Base-by-base conservation (phyloP, 2,888 invertebrate species). In the Griposia aprilina region DNA sequence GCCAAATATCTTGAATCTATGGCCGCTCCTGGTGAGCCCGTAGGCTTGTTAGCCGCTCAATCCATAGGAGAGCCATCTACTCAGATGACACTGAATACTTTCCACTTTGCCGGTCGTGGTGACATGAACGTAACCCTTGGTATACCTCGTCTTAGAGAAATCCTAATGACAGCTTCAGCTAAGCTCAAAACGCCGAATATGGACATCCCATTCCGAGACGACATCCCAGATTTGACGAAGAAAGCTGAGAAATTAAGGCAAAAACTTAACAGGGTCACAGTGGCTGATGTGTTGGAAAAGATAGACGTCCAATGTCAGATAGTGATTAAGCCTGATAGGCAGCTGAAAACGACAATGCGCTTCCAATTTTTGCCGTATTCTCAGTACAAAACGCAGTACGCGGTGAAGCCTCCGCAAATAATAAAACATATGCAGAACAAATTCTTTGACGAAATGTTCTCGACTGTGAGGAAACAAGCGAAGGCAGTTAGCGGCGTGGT, bases 91-190 rank as follows among this genome's bases (percentile, higher is more conserved):
- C 96, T 99, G 93, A 99, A 99, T 95, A 99, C 99, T 62, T 99
- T 99, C 95, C 99, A 99, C 93, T 99, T 99, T 94, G 99, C 99
- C 90, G 99, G 99, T 92, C 98, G 99, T 96, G 99, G 99, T 97
- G 99, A 99, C 96, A 99, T 99, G 99, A 99, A 99, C 97, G 99
- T 99, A 0, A 99, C 99, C 0, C 97, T 99, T n/a, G 99, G 99
- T 97, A 99, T 99, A 90, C 99, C 99, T 0, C 98, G 99, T 89
- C 97, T 99, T 10, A 97, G 99, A 89, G 99, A 99, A 97, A 99
- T 99, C 89, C 97, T 99, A 0, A 99, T 99, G 99, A 98, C 98
- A 90, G 99, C 99, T 0, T 98, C 99, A 1, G 98, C 97, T n/a
- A 98, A 98, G 81, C 98, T 99, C 20, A 99, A 99, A 94, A 99